These are phyloP conservation scores for Brenthis ino DNA, from an alignment of 2,888 invertebrate species.

Conservation along the genomic window DNA sequence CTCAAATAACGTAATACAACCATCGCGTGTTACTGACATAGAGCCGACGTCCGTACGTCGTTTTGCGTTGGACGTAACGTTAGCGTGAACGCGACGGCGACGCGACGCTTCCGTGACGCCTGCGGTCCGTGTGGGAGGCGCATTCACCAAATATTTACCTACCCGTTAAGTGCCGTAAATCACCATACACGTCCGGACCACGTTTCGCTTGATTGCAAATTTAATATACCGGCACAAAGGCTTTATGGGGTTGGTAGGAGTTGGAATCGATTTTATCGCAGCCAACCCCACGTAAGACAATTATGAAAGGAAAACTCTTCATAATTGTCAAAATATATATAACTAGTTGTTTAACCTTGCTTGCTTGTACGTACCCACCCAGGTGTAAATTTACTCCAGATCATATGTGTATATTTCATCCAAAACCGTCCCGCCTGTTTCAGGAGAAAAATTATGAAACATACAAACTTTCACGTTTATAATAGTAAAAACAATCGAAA, in stretches of 20 bases:
- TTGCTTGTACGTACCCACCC: no score
- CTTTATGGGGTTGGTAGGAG: slow-evolving; percentile 16
- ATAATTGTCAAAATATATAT: no score
- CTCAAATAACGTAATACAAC: slow-evolving; percentile 11
- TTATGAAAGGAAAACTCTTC: neutral
- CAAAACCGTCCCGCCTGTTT: no score
- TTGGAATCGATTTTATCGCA: slow-evolving; percentile 7
- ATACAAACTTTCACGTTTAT: no score
- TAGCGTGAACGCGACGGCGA: slow-evolving; percentile 18
- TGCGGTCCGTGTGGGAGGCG: slow-evolving; percentile 34
- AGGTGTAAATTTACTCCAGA: no score
- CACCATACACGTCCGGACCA: slow-evolving; percentile 41
- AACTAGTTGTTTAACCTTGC: no score
- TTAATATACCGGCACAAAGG: slow-evolving; percentile 43
- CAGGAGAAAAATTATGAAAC: no score
- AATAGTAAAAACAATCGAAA: no score
- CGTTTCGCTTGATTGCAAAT: slow-evolving; percentile 50
- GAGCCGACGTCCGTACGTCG: slow-evolving; percentile 1
- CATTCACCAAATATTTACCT: slow-evolving; percentile 37
- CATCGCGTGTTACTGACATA: slow-evolving; percentile 18
- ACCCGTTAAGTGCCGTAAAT: slow-evolving; percentile 34
- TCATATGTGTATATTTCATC: no score
- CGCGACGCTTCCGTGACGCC: slow-evolving; percentile 23
- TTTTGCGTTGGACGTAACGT: no score
- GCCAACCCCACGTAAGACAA: neutral